Conservation (phyloP, 2,113 vertebrate species). For the Urocitellus parryii region DNA sequence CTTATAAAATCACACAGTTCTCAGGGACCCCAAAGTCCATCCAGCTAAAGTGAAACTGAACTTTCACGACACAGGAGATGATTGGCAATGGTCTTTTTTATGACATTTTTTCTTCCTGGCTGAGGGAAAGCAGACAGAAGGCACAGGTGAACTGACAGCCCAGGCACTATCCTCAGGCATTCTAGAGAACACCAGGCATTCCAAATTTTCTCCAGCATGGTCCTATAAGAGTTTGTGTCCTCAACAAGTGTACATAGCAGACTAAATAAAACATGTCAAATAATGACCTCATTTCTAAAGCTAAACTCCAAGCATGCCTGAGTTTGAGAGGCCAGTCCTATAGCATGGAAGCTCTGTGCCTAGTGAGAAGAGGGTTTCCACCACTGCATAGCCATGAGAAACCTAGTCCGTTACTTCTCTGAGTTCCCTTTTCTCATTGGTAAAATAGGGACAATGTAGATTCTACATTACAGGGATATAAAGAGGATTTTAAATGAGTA, state of each 20-base stretch:
- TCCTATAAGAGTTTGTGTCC: neutral
- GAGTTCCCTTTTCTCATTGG: neutral
- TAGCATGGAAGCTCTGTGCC: neutral
- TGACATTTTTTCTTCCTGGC: neutral
- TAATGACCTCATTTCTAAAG: conserved; percentile 54
- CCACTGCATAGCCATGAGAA: neutral
- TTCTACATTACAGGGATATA: neutral
- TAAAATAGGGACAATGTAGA: neutral
- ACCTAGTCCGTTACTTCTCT: neutral
- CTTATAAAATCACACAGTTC: neutral
- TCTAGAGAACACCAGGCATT: neutral
- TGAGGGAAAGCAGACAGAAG: neutral
- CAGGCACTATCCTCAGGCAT: neutral
- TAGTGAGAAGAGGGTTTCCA: neutral
- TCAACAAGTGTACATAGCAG: neutral
- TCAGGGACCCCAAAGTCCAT: neutral
- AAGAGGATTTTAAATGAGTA: neutral
- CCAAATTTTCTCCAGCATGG: neutral
- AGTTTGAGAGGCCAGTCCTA: neutral
- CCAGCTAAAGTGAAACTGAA: conserved; percentile 51
- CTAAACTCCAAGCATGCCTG: neutral
- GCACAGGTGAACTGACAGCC: neutral
- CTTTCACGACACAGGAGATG: neutral
- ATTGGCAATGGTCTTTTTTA: neutral
- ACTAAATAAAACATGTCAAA: conserved; percentile 51